Evolutionary conservation across 2,797 vertebrate genomes (phyloP).

Genomic region (Kryptolebias ocellatus): DNA sequence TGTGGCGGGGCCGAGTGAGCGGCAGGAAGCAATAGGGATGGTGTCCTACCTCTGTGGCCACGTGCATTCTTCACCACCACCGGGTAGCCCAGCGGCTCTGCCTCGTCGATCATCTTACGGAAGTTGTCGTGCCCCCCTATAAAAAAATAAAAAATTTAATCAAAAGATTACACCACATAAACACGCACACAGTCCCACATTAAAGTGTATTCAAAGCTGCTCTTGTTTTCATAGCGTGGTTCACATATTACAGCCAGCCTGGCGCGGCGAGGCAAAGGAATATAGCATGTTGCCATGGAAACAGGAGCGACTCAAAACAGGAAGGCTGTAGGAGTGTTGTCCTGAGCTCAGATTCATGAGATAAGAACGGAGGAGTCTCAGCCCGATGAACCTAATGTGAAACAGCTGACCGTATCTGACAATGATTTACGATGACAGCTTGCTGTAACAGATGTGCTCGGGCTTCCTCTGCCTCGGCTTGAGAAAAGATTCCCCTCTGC

Average conservation of each 20-base stretch:
- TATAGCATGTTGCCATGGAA: slow-evolving; percentile 52
- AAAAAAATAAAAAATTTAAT: slow-evolving; percentile 35
- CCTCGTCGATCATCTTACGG: slow-evolving; percentile 93
- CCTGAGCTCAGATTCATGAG: slow-evolving; percentile 35
- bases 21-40: neutral
- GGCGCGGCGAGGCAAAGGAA: slow-evolving; percentile 15
- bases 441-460: slow-evolving; percentile 53
- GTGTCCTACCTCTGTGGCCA: slow-evolving; percentile 88
- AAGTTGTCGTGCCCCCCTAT: slow-evolving; percentile 93
- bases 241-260: slow-evolving; percentile 41
- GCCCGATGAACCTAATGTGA: slow-evolving; percentile 51
- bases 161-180: slow-evolving; percentile 1
- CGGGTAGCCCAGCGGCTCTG: slow-evolving; percentile 90
- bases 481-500: slow-evolving; percentile 4
- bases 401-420: slow-evolving; percentile 57
- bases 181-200: slow-evolving; percentile 24
- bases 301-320: slow-evolving; percentile 59
- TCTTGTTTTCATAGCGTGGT: slow-evolving; percentile 25
- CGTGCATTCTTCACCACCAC: slow-evolving; percentile 94
- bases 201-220: slow-evolving; percentile 19
- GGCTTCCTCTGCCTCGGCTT: slow-evolving; percentile 19
- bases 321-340: slow-evolving; percentile 39
- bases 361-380: slow-evolving; percentile 36
- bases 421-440: slow-evolving; percentile 33
- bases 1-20: neutral